These are phyloP conservation scores for Erebia ligea DNA, from an alignment of 2,888 invertebrate species.

Conservation along the genomic window DNA sequence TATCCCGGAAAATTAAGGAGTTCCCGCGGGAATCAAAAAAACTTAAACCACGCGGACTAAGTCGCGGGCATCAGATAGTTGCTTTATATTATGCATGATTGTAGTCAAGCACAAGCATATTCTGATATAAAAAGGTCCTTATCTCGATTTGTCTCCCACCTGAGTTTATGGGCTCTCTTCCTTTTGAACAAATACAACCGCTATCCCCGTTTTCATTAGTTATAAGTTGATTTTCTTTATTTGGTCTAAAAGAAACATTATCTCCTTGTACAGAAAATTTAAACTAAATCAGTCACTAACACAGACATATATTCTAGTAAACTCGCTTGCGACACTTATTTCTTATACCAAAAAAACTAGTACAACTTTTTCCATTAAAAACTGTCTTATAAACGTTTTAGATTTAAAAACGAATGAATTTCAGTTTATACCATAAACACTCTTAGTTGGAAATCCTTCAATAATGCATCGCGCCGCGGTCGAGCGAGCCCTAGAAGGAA, in stretches of 20 bases:
- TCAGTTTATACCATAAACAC: constrained; percentile 33
- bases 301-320: constrained; percentile 2
- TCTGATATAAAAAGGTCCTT: too few relatives aligned
- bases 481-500: constrained; percentile 36
- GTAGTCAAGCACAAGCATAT: too few relatives aligned
- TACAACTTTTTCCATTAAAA: background rate
- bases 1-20: too few relatives aligned
- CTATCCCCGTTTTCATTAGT: too few relatives aligned
- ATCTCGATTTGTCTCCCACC: too few relatives aligned
- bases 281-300: background rate
- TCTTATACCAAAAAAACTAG: background rate
- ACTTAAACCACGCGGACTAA: too few relatives aligned
- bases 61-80: too few relatives aligned
- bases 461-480: constrained; percentile 40
- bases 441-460: constrained; percentile 41
- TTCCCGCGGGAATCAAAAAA: too few relatives aligned
- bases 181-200: too few relatives aligned
- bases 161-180: too few relatives aligned
- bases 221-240: background rate
- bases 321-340: background rate
- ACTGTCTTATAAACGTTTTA: background rate
- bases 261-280: background rate
- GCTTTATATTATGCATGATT: too few relatives aligned
- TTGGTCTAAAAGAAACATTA: background rate
- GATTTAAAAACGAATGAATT: constrained; percentile 22